phyloP scores from a whole-genome alignment of 2,797 vertebrate genomes.

The Premnoplex brunnescens region DNA sequence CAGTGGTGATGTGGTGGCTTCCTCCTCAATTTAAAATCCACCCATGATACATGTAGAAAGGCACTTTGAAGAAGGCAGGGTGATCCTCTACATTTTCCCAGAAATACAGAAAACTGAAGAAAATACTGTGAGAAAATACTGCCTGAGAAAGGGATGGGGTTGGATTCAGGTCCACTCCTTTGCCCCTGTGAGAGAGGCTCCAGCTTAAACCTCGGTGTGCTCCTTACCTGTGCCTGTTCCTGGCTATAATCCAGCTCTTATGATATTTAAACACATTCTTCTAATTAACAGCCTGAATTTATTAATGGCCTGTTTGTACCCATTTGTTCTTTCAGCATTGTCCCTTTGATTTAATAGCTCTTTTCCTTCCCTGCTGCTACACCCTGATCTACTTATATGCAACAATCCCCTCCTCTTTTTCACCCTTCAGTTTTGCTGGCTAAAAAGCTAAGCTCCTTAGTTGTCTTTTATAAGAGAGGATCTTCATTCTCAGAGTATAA shows the following conservation, averaged over 20 bases:
- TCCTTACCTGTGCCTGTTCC: not conserved
- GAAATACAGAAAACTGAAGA: not conserved
- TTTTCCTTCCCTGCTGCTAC: conserved; percentile 13
- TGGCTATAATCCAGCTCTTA: not conserved
- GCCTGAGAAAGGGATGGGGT: not conserved
- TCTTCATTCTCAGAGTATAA: conserved; percentile 24
- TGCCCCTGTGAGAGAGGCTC: not conserved
- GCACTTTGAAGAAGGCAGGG: not conserved
- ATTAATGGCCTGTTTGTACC: conserved; percentile 16
- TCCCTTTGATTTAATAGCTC: conserved; percentile 22
- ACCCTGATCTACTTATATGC: conserved; percentile 13
- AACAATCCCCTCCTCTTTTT: not conserved
- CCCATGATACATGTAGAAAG: not conserved
- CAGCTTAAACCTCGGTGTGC: not conserved
- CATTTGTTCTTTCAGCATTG: conserved; percentile 21
- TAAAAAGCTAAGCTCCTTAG: conserved; percentile 56
- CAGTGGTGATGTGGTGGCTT: not conserved
- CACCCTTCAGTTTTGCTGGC: conserved; percentile 21
- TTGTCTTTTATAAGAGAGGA: not conserved
- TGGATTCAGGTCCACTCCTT: not conserved
- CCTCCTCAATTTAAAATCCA: not conserved
- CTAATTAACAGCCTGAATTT: conserved; percentile 18
- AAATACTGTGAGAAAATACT: not conserved
- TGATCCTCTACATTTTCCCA: not conserved
- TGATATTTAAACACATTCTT: not conserved